Percentiles rank a stretch among this genome's conserved stretches.
Evolutionary conservation across 1,140 invertebrate species (phyloP).

Genomic region (Mercenaria mercenaria): DNA sequence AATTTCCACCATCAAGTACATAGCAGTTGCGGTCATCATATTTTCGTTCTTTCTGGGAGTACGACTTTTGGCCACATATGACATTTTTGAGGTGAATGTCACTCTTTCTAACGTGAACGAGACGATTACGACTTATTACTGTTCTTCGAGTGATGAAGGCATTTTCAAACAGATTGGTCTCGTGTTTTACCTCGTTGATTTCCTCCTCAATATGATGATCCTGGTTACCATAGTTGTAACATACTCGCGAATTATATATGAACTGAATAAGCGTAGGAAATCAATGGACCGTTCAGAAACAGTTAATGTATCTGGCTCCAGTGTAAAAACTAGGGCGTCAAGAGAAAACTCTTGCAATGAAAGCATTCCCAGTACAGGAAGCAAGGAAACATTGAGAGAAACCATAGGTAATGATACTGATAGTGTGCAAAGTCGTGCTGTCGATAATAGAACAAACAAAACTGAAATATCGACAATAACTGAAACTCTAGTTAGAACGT

Average conservation of each 20-base stretch:
- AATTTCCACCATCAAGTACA: background rate
- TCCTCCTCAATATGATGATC: background rate
- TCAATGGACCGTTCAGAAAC: too few relatives aligned
- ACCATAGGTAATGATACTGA: too few relatives aligned
- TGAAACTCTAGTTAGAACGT: too few relatives aligned
- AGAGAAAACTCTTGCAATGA: too few relatives aligned
- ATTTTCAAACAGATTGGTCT: background rate
- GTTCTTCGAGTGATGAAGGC: background rate
- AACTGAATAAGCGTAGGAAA: too few relatives aligned
- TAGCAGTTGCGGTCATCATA: background rate
- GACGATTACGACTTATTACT: background rate
- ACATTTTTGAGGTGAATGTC: background rate
- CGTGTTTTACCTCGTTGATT: background rate
- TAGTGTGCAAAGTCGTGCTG: too few relatives aligned
- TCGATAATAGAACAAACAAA: too few relatives aligned
- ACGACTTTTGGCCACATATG: background rate
- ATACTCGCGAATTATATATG: background rate
- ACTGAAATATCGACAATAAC: too few relatives aligned
- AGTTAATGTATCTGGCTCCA: too few relatives aligned
- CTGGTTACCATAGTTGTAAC: background rate
- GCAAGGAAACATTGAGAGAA: too few relatives aligned
- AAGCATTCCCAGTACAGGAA: too few relatives aligned
- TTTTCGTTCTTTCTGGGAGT: background rate
- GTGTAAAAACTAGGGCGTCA: too few relatives aligned
- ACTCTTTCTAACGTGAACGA: background rate